Evolutionary conservation across 1,140 invertebrate genomes (phyloP), one percentile per base, ranked within the genome.

Genomic region (Pogonomyrmex californicus): DNA sequence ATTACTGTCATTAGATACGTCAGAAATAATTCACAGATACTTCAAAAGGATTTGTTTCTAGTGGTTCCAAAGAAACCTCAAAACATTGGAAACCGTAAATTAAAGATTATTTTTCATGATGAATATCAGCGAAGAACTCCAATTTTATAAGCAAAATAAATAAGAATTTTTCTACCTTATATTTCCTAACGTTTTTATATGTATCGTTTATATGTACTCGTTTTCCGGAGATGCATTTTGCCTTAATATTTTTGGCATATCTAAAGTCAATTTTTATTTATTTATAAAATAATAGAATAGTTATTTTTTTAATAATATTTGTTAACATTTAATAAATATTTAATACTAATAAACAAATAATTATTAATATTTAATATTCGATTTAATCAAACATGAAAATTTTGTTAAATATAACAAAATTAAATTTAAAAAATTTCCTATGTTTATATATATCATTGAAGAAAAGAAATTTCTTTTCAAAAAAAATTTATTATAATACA

Each of bases 291-390:
- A 1, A 33, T 33, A 33, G 6, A 1, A 17, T 3, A 23, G 0
- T 70, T 33, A 47, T 66, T 47, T 70, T 70, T 47, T 23, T 49
- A n/a, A 33, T 30, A 47, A 30, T 49, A 49, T 49, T 70, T 70
- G 0, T 49, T 33, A 68, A 30, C 1, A 10, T 30, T 49, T 30
- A 38, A 2, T 44, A 4, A 66, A 30, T 47, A 66, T 10, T 3
- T 41, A 23, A 23, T 23, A 23, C 23, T 23, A 23, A 23, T 23
- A 23, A 23, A 23, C 23, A 23, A 47, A 30, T 49, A 49, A 33
- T 70, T 70, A 0, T 49, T 33, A 68, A 30, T 2, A 10, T 30
- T 49, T 30, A 38, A 2, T 44, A 1, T 73, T 54, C 14, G 12
- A 36, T 70, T 14, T 68, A 68, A 66, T 12, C 4, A 14, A 68